Base-by-base conservation (phyloP, 2,888 invertebrate genomes). In the Chymomyza procnemis region DNA sequence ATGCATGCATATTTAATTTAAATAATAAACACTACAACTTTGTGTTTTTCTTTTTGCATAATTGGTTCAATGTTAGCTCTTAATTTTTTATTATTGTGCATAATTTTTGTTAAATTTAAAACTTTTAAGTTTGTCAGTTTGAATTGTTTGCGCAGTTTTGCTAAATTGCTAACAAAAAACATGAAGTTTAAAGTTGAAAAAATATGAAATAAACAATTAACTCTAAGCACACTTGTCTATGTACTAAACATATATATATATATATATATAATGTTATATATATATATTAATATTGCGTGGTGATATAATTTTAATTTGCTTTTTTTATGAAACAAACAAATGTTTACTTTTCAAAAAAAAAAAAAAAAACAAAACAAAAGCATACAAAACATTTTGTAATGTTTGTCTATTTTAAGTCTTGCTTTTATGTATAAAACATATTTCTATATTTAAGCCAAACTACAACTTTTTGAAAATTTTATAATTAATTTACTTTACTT, bases 241-340 rank as follows among this genome's bases (percentile, higher is more conserved):
- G 65, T 68, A 70, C 59, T 21, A n/a, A n/a, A n/a, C n/a, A n/a
- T n/a, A n/a, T n/a, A n/a, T n/a, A n/a, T n/a, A n/a, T n/a, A n/a
- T n/a, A n/a, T n/a, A n/a, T n/a, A n/a, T n/a, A n/a, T n/a, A n/a
- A n/a, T n/a, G n/a, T n/a, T n/a, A n/a, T n/a, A n/a, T n/a, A n/a
- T n/a, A 59, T 69, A 63, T 50, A 65, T 67, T 63, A 50, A 67
- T 74, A 80, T 78, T 41, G 76, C 79, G 81, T 79, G 85, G 88
- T 88, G 88, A 86, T 86, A 86, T 86, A 86, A 87, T 88, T 86
- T 85, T 85, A 82, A 85, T 83, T 87, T 78, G 70, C 70, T 64
- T 81, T 64, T 81, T 86, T 66, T 78, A 80, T 80, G 47, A 71
- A 19, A 14, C n/a, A 26, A 62, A 62, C 12, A 34, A 62, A 48